phyloP scores from a whole-genome alignment of 2,888 invertebrate genomes.

The Mesorhabditis sp. region DNA sequence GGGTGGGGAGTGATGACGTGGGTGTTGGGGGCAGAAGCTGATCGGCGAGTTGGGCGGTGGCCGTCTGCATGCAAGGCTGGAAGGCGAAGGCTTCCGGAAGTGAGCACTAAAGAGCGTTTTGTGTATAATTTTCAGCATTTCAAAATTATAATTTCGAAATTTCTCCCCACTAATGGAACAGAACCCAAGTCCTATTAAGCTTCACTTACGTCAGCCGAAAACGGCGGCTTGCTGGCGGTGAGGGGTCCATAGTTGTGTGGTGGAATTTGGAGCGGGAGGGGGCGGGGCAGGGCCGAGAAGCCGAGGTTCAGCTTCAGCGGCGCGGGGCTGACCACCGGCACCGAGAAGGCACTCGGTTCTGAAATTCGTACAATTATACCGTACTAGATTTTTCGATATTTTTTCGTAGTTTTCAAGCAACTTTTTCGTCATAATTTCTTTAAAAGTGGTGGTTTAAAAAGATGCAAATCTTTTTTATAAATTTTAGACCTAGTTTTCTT shows the following conservation, averaged over 20 bases:
- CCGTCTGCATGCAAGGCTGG: background rate
- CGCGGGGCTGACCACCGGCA: constrained; percentile 13
- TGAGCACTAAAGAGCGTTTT: background rate
- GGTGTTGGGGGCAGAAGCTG: background rate
- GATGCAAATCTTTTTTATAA: too few relatives aligned
- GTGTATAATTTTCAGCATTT: too few relatives aligned
- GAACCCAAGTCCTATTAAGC: too few relatives aligned
- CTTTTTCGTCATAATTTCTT: too few relatives aligned
- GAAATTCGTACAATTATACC: background rate
- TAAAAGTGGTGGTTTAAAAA: too few relatives aligned
- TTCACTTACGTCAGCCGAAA: background rate
- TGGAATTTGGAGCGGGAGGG: constrained; percentile 20
- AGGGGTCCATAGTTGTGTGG: constrained; percentile 26
- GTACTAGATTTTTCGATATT: too few relatives aligned
- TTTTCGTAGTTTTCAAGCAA: too few relatives aligned
- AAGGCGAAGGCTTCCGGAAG: background rate
- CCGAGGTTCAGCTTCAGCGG: constrained; percentile 7
- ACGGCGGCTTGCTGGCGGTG: constrained; percentile 25
- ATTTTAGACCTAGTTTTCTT: too few relatives aligned
- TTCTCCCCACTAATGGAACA: too few relatives aligned
- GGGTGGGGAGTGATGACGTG: background rate
- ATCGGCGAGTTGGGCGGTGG: constrained; percentile 5
- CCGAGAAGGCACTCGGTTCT: background rate
- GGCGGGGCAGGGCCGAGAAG: constrained; percentile 18
- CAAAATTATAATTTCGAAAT: too few relatives aligned